Percentiles rank a stretch among this genome's conserved stretches.
These are phyloP conservation scores for Centroberyx gerrardi DNA, from an alignment of 2,797 vertebrate genomes.

Conservation along the genomic window DNA sequence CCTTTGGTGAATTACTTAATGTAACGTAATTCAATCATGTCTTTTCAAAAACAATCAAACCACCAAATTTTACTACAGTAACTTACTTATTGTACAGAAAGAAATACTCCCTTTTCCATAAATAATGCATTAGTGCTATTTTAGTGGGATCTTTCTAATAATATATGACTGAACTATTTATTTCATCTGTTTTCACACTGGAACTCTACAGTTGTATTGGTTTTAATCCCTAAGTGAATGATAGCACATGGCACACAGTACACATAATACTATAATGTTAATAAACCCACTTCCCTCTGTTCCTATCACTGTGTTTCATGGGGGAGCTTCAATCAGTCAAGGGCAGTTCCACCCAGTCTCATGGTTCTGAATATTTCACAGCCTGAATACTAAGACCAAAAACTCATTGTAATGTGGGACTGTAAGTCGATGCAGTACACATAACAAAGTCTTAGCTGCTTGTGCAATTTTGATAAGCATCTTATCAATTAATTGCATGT, in stretches of 20 bases:
- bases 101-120: too few relatives aligned
- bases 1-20: background rate
- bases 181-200: conserved; percentile 2
- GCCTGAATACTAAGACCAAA: background rate
- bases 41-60: too few relatives aligned
- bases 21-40: background rate
- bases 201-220: background rate
- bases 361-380: background rate
- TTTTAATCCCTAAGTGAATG: background rate
- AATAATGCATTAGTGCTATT: too few relatives aligned
- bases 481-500: conserved; percentile 26
- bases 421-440: background rate
- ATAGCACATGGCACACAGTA: conserved; percentile 1
- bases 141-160: background rate
- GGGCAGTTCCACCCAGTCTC: background rate
- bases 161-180: background rate
- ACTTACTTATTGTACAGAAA: too few relatives aligned
- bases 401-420: background rate
- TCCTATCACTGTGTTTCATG: background rate
- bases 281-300: background rate
- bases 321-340: background rate
- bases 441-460: background rate
- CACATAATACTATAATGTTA: background rate
- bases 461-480: background rate
- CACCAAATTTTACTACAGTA: too few relatives aligned